Conservation (phyloP, 2,888 invertebrate species). For the Drosophila robusta region DNA sequence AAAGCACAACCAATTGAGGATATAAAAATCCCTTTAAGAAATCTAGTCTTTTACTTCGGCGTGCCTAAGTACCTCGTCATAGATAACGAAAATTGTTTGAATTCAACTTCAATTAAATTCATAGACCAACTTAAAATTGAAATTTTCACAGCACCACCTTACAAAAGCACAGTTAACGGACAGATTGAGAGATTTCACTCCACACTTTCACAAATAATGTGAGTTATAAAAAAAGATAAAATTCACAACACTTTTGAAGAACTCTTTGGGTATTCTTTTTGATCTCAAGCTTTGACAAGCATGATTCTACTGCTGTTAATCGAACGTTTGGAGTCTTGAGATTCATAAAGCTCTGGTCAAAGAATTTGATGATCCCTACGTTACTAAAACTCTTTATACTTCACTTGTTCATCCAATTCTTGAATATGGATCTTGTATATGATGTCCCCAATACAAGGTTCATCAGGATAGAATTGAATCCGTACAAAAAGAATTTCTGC, state of each 20-base stretch:
- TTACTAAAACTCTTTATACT: no score
- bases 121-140: conserved; percentile 1
- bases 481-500: no score
- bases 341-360: no score
- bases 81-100: neutral
- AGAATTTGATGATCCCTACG: no score
- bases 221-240: conserved; percentile 7
- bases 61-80: neutral
- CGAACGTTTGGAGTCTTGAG: no score
- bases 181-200: conserved; percentile 6
- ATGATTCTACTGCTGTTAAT: no score
- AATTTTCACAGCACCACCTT: neutral
- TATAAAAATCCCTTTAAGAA: neutral
- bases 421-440: no score
- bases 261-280: no score
- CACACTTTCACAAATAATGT: neutral
- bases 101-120: neutral
- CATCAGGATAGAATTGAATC: no score
- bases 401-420: no score
- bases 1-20: conserved; percentile 2
- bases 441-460: no score
- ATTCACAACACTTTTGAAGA: conserved; percentile 2
- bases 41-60: neutral
- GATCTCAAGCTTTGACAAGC: no score
- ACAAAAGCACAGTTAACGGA: conserved; percentile 1